Percentiles rank a stretch among this genome's conserved stretches.
phyloP scores from a whole-genome alignment of 2,797 vertebrate genomes.

The Pantherophis alleghaniensis region DNA sequence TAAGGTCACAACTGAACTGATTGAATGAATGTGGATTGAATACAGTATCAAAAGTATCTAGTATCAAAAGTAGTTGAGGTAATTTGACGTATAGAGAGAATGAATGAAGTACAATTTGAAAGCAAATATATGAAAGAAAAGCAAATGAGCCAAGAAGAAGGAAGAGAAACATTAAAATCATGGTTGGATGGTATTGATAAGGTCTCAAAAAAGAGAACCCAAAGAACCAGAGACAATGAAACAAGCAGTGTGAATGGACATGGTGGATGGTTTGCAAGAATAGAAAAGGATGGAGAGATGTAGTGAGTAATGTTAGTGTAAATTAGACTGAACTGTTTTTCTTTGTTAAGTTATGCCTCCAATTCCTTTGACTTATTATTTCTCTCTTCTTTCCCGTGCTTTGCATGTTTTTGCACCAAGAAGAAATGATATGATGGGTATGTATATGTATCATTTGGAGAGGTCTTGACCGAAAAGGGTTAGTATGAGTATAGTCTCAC shows the following conservation, averaged over 20 bases:
- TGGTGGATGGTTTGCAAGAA: background rate
- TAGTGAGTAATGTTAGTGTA: background rate
- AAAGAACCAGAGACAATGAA: background rate
- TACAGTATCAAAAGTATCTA: background rate
- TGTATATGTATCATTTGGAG: background rate
- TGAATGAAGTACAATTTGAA: background rate
- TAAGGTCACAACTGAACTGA: background rate
- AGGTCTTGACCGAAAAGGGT: background rate
- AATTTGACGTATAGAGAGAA: background rate
- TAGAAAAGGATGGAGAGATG: background rate
- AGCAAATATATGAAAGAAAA: background rate
- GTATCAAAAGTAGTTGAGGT: background rate
- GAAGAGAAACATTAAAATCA: background rate
- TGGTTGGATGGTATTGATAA: background rate
- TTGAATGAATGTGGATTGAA: background rate
- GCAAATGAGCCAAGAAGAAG: background rate
- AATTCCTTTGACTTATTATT: background rate
- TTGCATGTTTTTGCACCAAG: background rate
- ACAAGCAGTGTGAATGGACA: background rate
- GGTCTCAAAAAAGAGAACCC: background rate
- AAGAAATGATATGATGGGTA: background rate
- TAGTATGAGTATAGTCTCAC: background rate
- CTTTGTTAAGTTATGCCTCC: background rate
- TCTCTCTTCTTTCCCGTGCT: background rate
- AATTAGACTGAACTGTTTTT: background rate